A percentile compares a stretch with the other conserved stretches of the same genome.
phyloP scores from a whole-genome alignment of 2,113 vertebrate species.

The Dascyllus trimaculatus region DNA sequence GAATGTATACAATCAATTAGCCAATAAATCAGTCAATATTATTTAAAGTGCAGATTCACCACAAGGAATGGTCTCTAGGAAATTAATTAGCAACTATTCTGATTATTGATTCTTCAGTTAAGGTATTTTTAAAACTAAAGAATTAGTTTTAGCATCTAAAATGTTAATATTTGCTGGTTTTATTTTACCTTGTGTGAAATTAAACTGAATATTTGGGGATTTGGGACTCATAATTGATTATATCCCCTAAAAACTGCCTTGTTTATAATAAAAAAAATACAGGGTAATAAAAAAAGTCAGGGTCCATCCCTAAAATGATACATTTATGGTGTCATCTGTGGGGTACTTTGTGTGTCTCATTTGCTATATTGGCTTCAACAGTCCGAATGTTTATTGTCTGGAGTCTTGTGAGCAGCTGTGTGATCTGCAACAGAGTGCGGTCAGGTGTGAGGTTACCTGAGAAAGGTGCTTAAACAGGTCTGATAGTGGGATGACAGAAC shows the following conservation, averaged over 20 bases:
- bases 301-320: background rate
- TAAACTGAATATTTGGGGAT: background rate
- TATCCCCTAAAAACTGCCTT: background rate
- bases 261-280: background rate
- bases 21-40: too few species aligned
- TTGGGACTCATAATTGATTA: background rate
- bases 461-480: slow-evolving; percentile 63
- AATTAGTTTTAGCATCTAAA: too few species aligned
- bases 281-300: too few species aligned
- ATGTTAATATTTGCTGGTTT: background rate
- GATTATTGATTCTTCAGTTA: too few species aligned
- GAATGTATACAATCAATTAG: too few species aligned
- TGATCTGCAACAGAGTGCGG: slow-evolving; percentile 15
- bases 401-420: slow-evolving; percentile 10
- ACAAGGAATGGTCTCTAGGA: background rate
- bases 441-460: slow-evolving; percentile 65
- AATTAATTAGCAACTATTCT: background rate
- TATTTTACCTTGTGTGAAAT: background rate
- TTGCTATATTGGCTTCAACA: slow-evolving; percentile 22
- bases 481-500: slow-evolving; percentile 41
- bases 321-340: background rate
- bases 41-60: too few species aligned
- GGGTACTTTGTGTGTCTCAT: slow-evolving; percentile 4
- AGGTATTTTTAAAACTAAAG: too few species aligned
- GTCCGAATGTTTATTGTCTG: slow-evolving; percentile 23